Evolutionary conservation across 2,888 invertebrate genomes (phyloP).

Genomic region (Gibbula magus): DNA sequence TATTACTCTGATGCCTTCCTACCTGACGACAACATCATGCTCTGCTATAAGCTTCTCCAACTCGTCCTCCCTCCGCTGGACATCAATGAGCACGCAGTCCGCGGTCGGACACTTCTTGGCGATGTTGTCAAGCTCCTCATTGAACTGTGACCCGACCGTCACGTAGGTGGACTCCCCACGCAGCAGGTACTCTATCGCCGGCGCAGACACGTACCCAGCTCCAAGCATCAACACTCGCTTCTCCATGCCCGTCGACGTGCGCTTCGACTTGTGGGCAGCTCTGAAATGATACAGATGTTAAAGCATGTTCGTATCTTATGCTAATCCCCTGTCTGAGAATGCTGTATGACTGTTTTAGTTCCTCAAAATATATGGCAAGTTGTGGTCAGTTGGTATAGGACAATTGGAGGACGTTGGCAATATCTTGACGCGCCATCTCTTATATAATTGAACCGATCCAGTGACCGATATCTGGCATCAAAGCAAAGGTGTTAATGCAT

Average conservation of each 20-base stretch:
- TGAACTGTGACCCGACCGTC: slow-evolving; percentile 88
- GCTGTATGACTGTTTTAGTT: too few relatives aligned
- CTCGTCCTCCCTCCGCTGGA: slow-evolving; percentile 83
- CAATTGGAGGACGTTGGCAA: too few relatives aligned
- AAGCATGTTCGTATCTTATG: too few relatives aligned
- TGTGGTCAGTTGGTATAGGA: too few relatives aligned
- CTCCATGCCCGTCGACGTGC: slow-evolving; percentile 74
- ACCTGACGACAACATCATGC: slow-evolving; percentile 77
- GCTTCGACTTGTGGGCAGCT: slow-evolving; percentile 83
- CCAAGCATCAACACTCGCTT: slow-evolving; percentile 92
- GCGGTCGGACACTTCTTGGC: slow-evolving; percentile 83
- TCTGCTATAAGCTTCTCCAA: slow-evolving; percentile 84
- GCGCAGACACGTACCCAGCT: slow-evolving; percentile 95
- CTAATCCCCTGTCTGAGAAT: too few relatives aligned
- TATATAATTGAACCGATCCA: too few relatives aligned
- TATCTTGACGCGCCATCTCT: too few relatives aligned
- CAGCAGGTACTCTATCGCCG: slow-evolving; percentile 94
- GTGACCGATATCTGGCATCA: too few relatives aligned
- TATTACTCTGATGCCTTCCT: background rate
- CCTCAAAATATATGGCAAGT: too few relatives aligned
- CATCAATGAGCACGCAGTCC: slow-evolving; percentile 88
- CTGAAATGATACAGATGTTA: slow-evolving; percentile 35
- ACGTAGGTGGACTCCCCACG: slow-evolving; percentile 88
- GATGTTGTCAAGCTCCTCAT: slow-evolving; percentile 90
- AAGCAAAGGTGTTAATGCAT: too few relatives aligned